A percentile compares a stretch with the other conserved stretches of the same genome.
These are phyloP conservation scores for Eupelmus urozonus DNA, from an alignment of 2,888 invertebrate species.

Conservation along the genomic window DNA sequence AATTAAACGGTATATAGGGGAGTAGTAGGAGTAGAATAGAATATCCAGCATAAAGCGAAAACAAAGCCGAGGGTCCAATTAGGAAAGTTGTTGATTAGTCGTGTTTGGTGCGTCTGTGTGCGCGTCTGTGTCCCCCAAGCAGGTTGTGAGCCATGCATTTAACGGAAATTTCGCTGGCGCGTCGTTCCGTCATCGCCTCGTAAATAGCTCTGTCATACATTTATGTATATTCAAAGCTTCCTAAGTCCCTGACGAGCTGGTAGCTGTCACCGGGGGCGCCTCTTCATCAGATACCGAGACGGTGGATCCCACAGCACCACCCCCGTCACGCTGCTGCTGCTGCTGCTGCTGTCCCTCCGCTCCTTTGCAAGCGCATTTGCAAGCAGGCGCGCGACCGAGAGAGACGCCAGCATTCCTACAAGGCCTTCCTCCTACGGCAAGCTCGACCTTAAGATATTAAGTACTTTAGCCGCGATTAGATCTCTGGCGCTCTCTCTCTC, in stretches of 20 bases:
- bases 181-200: conserved; percentile 53
- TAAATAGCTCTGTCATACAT: conserved; percentile 55
- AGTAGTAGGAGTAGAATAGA: too few relatives aligned
- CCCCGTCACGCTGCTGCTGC: conserved; percentile 29
- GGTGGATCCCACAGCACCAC: conserved; percentile 27
- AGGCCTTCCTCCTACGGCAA: conserved; percentile 62
- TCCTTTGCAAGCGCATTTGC: conserved; percentile 13
- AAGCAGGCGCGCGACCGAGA: conserved; percentile 60
- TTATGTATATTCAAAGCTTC: conserved; percentile 60
- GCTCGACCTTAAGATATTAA: conserved; percentile 77
- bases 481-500: conserved; percentile 72
- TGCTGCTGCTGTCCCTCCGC: conserved; percentile 5
- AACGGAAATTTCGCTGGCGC: conserved; percentile 48
- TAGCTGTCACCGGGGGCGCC: conserved; percentile 71
- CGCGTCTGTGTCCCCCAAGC: too few relatives aligned
- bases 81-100: conserved; percentile 58
- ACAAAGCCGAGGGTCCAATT: conserved; percentile 57
- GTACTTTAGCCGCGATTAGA: conserved; percentile 77
- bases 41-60: conserved; percentile 45
- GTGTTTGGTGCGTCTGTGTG: too few relatives aligned
- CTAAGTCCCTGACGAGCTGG: conserved; percentile 65
- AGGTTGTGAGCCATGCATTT: too few relatives aligned
- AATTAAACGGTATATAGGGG: too few relatives aligned
- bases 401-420: conserved; percentile 34
- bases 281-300: conserved; percentile 73